Conservation (phyloP, 2,113 vertebrate species). For the Phaethon lepturus region DNA sequence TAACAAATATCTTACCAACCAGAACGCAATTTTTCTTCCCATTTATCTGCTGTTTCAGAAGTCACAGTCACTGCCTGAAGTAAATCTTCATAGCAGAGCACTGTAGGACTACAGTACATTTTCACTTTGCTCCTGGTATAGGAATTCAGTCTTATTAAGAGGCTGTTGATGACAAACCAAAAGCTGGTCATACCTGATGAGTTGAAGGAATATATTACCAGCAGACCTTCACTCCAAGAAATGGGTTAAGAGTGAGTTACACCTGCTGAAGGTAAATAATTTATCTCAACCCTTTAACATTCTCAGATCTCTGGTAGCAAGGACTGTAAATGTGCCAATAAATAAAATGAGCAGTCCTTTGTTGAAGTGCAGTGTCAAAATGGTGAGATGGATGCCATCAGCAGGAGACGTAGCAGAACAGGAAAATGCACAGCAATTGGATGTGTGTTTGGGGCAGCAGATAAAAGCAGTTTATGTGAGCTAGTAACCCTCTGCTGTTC, state of each 20-base stretch:
- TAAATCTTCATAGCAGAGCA: neutral
- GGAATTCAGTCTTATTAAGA: neutral
- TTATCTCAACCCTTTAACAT: neutral
- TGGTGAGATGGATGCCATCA: neutral
- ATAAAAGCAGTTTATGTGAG: neutral
- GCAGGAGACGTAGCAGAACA: neutral
- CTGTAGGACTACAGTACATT: neutral
- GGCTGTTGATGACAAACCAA: neutral
- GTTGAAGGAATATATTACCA: neutral
- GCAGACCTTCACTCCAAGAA: neutral
- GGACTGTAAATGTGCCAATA: neutral
- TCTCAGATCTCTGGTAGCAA: neutral
- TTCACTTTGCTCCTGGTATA: neutral
- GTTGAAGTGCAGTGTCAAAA: neutral
- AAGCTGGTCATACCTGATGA: neutral
- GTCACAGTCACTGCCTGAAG: neutral
- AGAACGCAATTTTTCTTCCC: neutral
- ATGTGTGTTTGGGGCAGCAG: neutral
- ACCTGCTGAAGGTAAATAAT: neutral
- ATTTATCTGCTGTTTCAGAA: constrained; percentile 13
- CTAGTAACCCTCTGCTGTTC: neutral
- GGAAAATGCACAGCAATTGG: neutral
- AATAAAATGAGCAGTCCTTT: neutral
- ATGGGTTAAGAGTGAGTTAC: neutral
- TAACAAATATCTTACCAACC: neutral